A percentile compares a stretch with the other conserved stretches of the same genome.
Conservation (phyloP, 2,888 invertebrate genomes). For the Drosophila mercatorum region DNA sequence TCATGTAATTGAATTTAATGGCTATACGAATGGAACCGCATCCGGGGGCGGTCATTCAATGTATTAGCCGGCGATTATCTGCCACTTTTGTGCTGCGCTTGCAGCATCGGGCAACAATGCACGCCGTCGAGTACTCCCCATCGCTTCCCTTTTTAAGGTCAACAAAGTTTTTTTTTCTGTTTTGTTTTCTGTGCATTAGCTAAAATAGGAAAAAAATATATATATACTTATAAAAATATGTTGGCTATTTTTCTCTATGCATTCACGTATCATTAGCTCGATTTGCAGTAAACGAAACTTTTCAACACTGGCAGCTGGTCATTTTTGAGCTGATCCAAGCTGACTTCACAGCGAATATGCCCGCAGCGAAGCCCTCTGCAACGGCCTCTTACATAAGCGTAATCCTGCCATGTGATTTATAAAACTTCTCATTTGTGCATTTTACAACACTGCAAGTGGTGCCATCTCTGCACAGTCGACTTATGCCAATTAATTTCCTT, state of each 20-base stretch:
- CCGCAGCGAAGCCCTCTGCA: neutral
- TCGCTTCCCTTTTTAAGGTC: constrained; percentile 19
- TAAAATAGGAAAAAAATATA: neutral
- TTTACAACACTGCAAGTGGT: neutral
- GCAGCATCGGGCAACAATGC: constrained; percentile 58
- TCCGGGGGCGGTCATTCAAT: constrained; percentile 67
- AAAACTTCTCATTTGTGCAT: neutral
- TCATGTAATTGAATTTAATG: constrained; percentile 79
- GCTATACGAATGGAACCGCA: constrained; percentile 69
- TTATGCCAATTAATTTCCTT: neutral
- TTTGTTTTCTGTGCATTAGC: constrained; percentile 30
- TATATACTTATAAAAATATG: neutral
- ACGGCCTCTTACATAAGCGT: neutral
- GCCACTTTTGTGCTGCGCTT: constrained; percentile 68
- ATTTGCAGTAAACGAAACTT: constrained; percentile 1
- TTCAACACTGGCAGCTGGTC: neutral
- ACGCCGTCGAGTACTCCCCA: constrained; percentile 16
- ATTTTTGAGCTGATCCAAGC: neutral
- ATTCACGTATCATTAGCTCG: constrained; percentile 9
- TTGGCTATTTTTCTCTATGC: neutral
- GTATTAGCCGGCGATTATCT: constrained; percentile 74
- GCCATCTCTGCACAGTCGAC: neutral
- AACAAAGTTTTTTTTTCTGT: constrained; percentile 19
- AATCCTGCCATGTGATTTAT: neutral
- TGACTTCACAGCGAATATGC: neutral